Evolutionary conservation across 2,113 vertebrate species (phyloP), one percentile per base, ranked within the genome.

Genomic region (Pungitius pungitius): DNA sequence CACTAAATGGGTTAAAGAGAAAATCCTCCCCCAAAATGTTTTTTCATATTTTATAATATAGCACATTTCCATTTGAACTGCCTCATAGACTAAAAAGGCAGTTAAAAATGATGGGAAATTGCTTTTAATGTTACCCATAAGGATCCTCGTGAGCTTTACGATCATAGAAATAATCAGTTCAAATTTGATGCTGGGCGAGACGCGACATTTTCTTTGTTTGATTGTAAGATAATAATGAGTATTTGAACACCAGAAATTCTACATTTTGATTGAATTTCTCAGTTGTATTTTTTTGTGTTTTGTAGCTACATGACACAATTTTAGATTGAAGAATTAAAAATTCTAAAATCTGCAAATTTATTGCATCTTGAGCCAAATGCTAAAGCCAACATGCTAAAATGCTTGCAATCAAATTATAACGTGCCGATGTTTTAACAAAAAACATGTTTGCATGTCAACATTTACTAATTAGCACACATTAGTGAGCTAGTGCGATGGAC

Each of bases 1-100:
- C 65, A 66, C 20, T 61, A 74, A 24, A 35, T 20, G 7, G n/a
- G 49, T 64, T 75, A n/a, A 65, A 62, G 17, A 27, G 13, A 56
- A 42, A 75, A 37, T 58, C 8, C 26, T 67, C 12, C 24, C 33
- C 4, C 43, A n/a, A 58, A 51, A n/a, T 26, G 0, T 5, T 52
- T 52, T n/a, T 54, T 62, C 1, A 6, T 8, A 20, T 22, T 77
- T 64, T 27, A 61, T 56, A 42, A 54, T 26, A 40, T 6, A 1
- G 14, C 10, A 60, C 22, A 58, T 7, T 15, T 72, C 22, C 8
- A 35, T 60, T 67, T 62, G 27, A 20, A 15, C 63, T 24, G 69
- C 35, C 24, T 49, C 20, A 47, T 39, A 18, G 2, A 55, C n/a
- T 7, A 15, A 47, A 37, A 3, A 76, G 60, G 4, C 2, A 20